These are phyloP conservation scores for Bombyx mandarina DNA, from an alignment of 1,140 invertebrate species.

Conservation along the genomic window DNA sequence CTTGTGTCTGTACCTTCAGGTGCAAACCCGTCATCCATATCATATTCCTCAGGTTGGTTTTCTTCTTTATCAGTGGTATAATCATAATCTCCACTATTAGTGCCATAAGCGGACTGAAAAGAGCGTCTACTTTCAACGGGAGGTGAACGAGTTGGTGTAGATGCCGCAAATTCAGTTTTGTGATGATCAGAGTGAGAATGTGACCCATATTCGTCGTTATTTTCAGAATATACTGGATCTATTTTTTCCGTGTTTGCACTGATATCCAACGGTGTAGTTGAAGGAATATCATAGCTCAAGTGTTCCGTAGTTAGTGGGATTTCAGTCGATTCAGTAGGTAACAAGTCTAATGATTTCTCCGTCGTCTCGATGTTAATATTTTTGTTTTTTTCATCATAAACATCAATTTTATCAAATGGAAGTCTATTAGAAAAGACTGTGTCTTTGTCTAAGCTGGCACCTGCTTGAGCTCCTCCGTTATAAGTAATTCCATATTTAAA, in stretches of 20 bases:
- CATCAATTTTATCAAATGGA: slow-evolving; percentile 58
- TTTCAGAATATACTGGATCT: slow-evolving; percentile 10
- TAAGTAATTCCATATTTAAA: slow-evolving; percentile 85
- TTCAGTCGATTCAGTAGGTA: slow-evolving; percentile 1
- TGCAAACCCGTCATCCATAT: slow-evolving; percentile 39
- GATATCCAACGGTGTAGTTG: slow-evolving; percentile 7
- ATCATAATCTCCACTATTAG: slow-evolving; percentile 41
- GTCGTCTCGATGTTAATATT: slow-evolving; percentile 60
- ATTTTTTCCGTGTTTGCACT: slow-evolving; percentile 8
- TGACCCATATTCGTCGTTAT: slow-evolving; percentile 28
- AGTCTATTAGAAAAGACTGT: slow-evolving; percentile 51
- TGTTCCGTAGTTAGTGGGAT: slow-evolving; percentile 1
- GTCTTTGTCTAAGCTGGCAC: slow-evolving; percentile 76
- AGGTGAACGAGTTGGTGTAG: slow-evolving; percentile 16
- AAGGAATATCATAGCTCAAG: slow-evolving; percentile 1
- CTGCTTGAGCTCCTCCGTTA: slow-evolving; percentile 84
- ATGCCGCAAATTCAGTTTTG: slow-evolving; percentile 19
- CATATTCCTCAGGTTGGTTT: slow-evolving; percentile 51
- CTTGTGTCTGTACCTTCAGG: slow-evolving; percentile 61
- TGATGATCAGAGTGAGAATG: slow-evolving; percentile 54
- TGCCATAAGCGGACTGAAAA: slow-evolving; percentile 34
- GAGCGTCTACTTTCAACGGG: slow-evolving; percentile 37
- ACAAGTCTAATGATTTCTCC: slow-evolving; percentile 18
- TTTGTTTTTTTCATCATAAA: slow-evolving; percentile 55
- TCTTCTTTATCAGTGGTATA: slow-evolving; percentile 56